Evolutionary conservation across 2,113 vertebrate genomes (phyloP).

Genomic region (Rynchops niger): DNA sequence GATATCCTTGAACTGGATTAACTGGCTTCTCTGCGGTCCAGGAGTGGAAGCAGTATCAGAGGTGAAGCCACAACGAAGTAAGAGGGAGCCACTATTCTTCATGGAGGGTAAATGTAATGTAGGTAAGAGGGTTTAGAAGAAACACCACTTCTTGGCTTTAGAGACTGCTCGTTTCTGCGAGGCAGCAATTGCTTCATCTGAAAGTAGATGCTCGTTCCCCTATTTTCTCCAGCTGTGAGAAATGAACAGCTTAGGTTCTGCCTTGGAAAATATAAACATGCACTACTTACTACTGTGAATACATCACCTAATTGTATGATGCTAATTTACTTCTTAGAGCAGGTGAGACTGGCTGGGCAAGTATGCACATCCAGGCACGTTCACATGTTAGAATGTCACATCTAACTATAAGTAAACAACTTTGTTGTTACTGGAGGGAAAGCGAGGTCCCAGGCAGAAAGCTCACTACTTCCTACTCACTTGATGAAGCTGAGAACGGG

Average conservation of each 20-base stretch:
- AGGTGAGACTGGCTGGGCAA: not conserved
- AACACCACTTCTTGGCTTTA: not conserved
- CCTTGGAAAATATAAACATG: not conserved
- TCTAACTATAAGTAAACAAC: not conserved
- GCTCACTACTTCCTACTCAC: not conserved
- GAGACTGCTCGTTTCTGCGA: not conserved
- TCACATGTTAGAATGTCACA: not conserved
- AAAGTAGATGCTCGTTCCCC: not conserved
- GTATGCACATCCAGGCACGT: not conserved
- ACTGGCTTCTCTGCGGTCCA: not conserved
- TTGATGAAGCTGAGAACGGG: not conserved
- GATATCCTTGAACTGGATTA: not conserved
- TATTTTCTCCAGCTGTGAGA: not conserved
- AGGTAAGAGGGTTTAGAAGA: not conserved
- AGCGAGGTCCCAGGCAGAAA: not conserved
- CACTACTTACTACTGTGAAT: not conserved
- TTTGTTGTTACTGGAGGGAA: not conserved
- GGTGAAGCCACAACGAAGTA: not conserved
- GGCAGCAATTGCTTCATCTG: not conserved
- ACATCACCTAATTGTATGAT: not conserved
- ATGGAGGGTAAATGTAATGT: fast-evolving
- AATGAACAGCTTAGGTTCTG: not conserved
- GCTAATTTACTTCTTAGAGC: not conserved
- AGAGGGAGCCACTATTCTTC: not conserved
- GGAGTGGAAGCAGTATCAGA: not conserved